Evolutionary conservation across 2,113 vertebrate genomes (phyloP).

Genomic region (Archocentrus centrarchus): DNA sequence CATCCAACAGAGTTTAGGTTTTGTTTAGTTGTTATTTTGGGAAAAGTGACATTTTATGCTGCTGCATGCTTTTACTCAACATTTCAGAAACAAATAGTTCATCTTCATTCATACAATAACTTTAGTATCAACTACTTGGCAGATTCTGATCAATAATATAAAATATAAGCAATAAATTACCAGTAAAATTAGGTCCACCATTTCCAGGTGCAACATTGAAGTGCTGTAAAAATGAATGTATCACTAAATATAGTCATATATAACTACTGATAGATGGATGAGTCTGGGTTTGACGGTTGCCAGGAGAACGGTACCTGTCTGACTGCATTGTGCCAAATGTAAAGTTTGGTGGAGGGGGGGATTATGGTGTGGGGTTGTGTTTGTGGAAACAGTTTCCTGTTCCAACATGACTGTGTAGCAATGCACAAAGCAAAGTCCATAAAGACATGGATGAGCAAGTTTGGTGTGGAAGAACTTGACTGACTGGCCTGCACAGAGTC

Average conservation of each 20-base stretch:
- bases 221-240: rapidly evolving
- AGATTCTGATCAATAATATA: background rate
- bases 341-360: too few relatives aligned
- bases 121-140: background rate
- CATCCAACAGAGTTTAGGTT: background rate
- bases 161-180: background rate
- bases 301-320: too few relatives aligned
- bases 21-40: background rate
- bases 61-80: rapidly evolving
- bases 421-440: too few relatives aligned
- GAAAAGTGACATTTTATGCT: rapidly evolving
- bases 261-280: background rate
- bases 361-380: too few relatives aligned
- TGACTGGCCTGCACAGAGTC: too few relatives aligned
- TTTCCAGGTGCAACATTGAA: background rate
- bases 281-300: too few relatives aligned
- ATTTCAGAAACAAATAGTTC: background rate
- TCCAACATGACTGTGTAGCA: too few relatives aligned
- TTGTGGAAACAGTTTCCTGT: too few relatives aligned
- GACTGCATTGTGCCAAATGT: too few relatives aligned
- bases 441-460: too few relatives aligned
- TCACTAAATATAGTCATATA: background rate
- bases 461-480: too few relatives aligned
- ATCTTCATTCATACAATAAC: rapidly evolving
- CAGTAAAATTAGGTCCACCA: background rate